These are phyloP conservation scores for Acrocephalus scirpaceus DNA, from an alignment of 2,797 vertebrate species.

Conservation along the genomic window DNA sequence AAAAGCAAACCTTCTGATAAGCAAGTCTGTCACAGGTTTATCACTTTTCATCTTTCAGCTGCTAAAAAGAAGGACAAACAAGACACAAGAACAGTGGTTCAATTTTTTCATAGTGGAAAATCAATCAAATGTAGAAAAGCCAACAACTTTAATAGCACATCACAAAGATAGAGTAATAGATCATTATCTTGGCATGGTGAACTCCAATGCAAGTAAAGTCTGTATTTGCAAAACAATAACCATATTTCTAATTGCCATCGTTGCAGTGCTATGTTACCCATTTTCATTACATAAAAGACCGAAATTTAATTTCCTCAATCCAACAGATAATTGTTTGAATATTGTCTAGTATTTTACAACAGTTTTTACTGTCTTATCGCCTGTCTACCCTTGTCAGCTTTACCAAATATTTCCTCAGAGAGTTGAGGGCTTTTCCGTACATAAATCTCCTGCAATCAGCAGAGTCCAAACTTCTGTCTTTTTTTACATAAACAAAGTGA, in stretches of 20 bases:
- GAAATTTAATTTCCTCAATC: background rate
- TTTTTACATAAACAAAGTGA: conserved; percentile 24
- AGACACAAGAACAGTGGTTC: background rate
- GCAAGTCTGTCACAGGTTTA: background rate
- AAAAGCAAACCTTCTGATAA: background rate
- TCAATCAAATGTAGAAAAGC: background rate
- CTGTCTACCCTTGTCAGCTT: background rate
- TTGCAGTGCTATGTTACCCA: background rate
- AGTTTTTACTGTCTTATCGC: background rate
- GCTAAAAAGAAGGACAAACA: background rate
- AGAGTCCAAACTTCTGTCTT: conserved; percentile 11
- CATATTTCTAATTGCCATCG: background rate
- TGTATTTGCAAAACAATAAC: background rate
- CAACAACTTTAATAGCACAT: background rate
- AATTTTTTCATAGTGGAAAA: background rate
- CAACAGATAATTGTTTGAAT: background rate
- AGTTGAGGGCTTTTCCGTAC: background rate
- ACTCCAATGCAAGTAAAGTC: background rate
- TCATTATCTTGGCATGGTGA: background rate
- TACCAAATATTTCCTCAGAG: background rate
- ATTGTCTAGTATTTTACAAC: background rate
- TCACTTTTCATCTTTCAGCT: background rate
- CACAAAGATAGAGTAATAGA: background rate
- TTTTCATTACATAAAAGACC: background rate
- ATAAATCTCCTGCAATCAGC: background rate